Evolutionary conservation across 2,888 invertebrate species (phyloP), one percentile per base, ranked within the genome.

Genomic region (Boloria euphrosyne): DNA sequence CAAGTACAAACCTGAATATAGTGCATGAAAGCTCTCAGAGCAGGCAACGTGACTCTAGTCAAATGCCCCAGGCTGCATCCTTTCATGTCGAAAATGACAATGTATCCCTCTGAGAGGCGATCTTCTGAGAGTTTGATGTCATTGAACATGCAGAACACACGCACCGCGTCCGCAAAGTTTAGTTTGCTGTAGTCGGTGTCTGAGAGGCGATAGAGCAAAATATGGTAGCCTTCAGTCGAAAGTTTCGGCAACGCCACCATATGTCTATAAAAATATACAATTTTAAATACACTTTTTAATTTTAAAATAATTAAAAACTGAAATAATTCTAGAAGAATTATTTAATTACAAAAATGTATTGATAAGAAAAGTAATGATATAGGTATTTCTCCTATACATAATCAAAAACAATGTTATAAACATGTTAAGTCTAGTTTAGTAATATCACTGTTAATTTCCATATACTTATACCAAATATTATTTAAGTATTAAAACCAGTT

Each of bases 41-140:
- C 94, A 0, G 94, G 94, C 61, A 95, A 77, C 54, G 94, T 94
- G 13, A 95, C 94, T 73, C 94, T 86, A 0, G 95, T 94, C 62
- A 95, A 80, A 80, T 95, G 95, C 0, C 94, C 94, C n/a, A 95
- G 82, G 53, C 93, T 93, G 72, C 94, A 93, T 17, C 94, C 94
- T 80, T 94, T 94, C 94, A 95, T 95, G 76, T 95, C 95, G 74
- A 95, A 95, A 69, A 95, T 90, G 38, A 95, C 94, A 62, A 95
- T 90, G 76, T 95, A 95, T 0, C 91, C 94, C 51, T 92, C 92
- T 16, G 90, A 88, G 49, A 93, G 83, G 0, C 91, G 82, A 76
- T 95, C 95, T 74, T 94, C 95, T 0, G 94, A 94, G 54, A 95
- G 80, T 68, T 94, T 92, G 68, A 94, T 88, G 77, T 95, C 95